These are phyloP conservation scores for Agrypnus murinus DNA, from an alignment of 2,888 invertebrate genomes.

Conservation along the genomic window DNA sequence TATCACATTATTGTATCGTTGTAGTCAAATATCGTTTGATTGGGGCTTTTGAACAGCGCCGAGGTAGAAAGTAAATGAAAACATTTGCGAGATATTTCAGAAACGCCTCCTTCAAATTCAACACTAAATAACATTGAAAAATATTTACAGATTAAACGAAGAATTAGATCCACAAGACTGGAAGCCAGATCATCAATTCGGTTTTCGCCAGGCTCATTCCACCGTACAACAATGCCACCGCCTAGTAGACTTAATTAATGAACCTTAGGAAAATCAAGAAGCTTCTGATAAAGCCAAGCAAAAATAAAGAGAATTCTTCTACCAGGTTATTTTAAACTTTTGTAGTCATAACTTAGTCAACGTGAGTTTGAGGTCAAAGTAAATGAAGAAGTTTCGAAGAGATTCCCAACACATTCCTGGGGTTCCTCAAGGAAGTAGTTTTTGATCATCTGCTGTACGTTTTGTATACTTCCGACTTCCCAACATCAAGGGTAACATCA, in stretches of 20 bases:
- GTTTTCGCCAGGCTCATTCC: no score
- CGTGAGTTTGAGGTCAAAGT: neutral
- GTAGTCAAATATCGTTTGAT: no score
- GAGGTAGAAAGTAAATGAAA: no score
- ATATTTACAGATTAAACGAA: no score
- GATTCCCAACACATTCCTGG: neutral
- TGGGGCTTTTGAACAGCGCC: no score
- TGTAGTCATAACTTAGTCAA: neutral
- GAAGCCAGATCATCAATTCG: conserved; percentile 5
- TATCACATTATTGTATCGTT: no score
- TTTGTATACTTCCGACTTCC: neutral
- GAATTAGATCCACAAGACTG: neutral
- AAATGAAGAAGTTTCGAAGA: neutral
- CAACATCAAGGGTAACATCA: conserved; percentile 1
- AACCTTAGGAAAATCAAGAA: no score
- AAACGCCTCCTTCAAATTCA: no score
- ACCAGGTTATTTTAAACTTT: neutral
- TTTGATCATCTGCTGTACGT: neutral
- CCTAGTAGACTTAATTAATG: neutral
- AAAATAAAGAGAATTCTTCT: neutral
- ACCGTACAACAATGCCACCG: no score
- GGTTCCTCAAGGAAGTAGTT: neutral
- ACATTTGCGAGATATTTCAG: no score
- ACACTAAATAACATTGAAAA: no score
- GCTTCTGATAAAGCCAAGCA: no score